Conservation (phyloP, 2,113 vertebrate genomes). For the Zosterops japonicus region DNA sequence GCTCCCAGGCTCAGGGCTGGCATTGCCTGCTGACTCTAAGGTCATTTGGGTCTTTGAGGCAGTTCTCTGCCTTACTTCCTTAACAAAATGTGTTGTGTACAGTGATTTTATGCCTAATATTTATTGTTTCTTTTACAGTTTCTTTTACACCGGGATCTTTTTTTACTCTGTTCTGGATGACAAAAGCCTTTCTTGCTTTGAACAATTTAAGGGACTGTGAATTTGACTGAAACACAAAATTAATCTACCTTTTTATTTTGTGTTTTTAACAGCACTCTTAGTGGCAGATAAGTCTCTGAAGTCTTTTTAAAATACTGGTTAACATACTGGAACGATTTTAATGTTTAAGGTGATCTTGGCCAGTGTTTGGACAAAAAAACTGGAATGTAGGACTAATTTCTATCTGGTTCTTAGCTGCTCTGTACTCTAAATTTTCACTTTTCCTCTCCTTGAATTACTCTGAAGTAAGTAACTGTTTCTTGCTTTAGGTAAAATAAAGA, state of each 20-base stretch:
- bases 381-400: not conserved
- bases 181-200: not conserved
- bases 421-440: not conserved
- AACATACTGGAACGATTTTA: not conserved
- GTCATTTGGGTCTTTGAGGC: not conserved
- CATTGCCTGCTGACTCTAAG: not conserved
- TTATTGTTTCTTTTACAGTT: not conserved
- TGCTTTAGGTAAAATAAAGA: constrained; percentile 79
- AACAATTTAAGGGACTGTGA: not conserved
- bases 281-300: not conserved
- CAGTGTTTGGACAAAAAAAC: not conserved
- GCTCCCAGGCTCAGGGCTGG: not conserved
- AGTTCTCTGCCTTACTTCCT: not conserved
- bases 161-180: not conserved
- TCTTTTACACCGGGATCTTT: not conserved
- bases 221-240: not conserved
- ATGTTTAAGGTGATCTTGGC: not conserved
- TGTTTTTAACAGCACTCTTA: not conserved
- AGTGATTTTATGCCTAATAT: not conserved
- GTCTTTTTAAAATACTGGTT: not conserved
- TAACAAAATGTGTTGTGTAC: not conserved
- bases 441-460: not conserved
- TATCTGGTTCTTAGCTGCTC: not conserved
- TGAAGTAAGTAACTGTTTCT: constrained; percentile 34
- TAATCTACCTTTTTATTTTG: not conserved